Conservation (phyloP, 2,888 invertebrate genomes). For the Patella pellucida region DNA sequence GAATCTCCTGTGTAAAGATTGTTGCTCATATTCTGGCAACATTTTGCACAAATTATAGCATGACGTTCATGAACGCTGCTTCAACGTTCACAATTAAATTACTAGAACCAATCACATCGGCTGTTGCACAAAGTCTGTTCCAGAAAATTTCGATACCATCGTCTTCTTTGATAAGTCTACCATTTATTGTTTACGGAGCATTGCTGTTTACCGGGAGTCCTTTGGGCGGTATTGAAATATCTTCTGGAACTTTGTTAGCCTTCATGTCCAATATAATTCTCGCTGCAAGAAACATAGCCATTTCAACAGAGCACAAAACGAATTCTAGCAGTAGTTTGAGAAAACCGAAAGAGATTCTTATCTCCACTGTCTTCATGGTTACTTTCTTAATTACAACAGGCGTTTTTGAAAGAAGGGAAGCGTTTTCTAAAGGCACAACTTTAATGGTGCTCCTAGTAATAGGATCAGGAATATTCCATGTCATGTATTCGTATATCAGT, state of each 20-base stretch:
- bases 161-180: conserved; percentile 32
- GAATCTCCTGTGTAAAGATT: not conserved
- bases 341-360: too few relatives aligned
- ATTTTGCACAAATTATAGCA: conserved; percentile 40
- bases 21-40: conserved; percentile 37
- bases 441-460: too few relatives aligned
- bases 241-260: conserved; percentile 36
- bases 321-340: too few relatives aligned
- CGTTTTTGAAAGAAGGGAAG: too few relatives aligned
- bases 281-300: conserved; percentile 38
- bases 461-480: too few relatives aligned
- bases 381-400: too few relatives aligned
- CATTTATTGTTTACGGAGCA: conserved; percentile 38
- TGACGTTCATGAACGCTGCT: conserved; percentile 38
- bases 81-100: conserved; percentile 49
- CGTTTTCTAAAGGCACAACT: too few relatives aligned
- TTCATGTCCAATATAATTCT: conserved; percentile 41
- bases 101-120: conserved; percentile 43
- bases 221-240: conserved; percentile 16
- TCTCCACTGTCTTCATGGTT: too few relatives aligned
- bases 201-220: conserved; percentile 34
- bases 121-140: conserved; percentile 33
- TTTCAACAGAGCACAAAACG: conserved; percentile 26
- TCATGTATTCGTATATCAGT: too few relatives aligned
- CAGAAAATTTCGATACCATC: conserved; percentile 27